Evolutionary conservation across 2,888 invertebrate species (phyloP).

Genomic region (Machimus atricapillus): DNA sequence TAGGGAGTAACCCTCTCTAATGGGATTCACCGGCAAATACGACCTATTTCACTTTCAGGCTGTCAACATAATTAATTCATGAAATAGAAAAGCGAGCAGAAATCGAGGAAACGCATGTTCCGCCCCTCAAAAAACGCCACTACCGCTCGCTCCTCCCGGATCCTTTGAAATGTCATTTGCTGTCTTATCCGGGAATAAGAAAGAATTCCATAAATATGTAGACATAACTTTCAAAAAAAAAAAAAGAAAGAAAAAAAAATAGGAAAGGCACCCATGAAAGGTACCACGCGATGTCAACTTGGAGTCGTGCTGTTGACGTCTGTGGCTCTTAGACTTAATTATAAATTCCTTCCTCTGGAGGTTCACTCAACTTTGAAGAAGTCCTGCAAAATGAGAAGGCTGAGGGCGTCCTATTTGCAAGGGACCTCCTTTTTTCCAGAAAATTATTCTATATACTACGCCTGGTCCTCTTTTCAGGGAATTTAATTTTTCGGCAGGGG

Average conservation of each 20-base stretch:
- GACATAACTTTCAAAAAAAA: slow-evolving; percentile 55
- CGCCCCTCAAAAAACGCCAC: background rate
- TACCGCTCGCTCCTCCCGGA: background rate
- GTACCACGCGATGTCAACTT: slow-evolving; percentile 25
- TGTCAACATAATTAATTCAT: background rate
- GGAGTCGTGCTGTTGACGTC: slow-evolving; percentile 1
- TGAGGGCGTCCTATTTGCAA: background rate
- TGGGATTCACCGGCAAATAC: background rate
- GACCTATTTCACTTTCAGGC: background rate
- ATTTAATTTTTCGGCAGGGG: background rate
- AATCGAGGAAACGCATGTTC: slow-evolving; percentile 4
- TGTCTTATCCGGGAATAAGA: background rate
- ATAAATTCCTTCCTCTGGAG: slow-evolving; percentile 3
- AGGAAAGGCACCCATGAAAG: slow-evolving; percentile 11
- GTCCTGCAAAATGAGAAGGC: background rate
- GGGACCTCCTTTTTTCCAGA: background rate
- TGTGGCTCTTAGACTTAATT: slow-evolving; percentile 25
- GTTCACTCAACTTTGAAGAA: slow-evolving; percentile 23
- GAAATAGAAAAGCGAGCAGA: slow-evolving; percentile 4
- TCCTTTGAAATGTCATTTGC: background rate
- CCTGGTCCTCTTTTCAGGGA: background rate
- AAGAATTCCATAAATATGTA: slow-evolving; percentile 22
- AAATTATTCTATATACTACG: background rate
- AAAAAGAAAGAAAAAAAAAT: slow-evolving; percentile 46
- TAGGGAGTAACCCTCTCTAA: background rate